Percentiles rank a stretch among this genome's conserved stretches.
These are phyloP conservation scores for Hydrotaea diabolus DNA, from an alignment of 2,888 invertebrate genomes.

Conservation along the genomic window DNA sequence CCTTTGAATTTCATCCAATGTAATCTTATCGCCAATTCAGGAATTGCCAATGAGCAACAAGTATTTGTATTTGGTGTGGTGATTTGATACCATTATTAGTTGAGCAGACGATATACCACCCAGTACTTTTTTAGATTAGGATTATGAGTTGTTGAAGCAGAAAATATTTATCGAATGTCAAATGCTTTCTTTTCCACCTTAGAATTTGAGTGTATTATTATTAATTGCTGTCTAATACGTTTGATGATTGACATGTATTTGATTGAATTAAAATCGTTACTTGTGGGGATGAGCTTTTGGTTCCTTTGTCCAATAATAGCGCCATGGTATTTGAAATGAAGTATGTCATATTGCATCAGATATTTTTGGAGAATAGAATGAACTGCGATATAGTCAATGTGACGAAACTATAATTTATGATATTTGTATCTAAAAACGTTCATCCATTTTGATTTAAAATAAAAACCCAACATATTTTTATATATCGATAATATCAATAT, in stretches of 20 bases:
- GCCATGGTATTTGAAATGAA: background rate
- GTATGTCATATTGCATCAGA: conserved; percentile 45
- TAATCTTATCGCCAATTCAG: conserved; percentile 19
- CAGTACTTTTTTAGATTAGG: background rate
- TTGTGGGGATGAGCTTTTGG: background rate
- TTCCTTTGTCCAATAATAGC: background rate
- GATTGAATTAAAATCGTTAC: background rate
- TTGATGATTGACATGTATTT: conserved; percentile 47
- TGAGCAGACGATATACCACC: background rate
- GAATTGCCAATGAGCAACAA: background rate
- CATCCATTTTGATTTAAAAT: too few relatives aligned
- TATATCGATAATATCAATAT: too few relatives aligned
- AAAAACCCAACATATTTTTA: too few relatives aligned
- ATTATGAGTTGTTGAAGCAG: background rate
- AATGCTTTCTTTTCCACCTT: background rate
- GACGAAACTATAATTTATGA: too few relatives aligned
- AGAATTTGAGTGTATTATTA: background rate
- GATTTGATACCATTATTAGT: conserved; percentile 1
- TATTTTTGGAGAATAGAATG: background rate
- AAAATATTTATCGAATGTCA: background rate
- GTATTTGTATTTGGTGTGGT: background rate
- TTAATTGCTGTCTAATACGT: conserved; percentile 52
- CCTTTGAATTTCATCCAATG: background rate
- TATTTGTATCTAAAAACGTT: too few relatives aligned
- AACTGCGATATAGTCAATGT: too few relatives aligned